These are phyloP conservation scores for Smutsia temminckii DNA, from an alignment of 2,797 vertebrate species.

Conservation along the genomic window DNA sequence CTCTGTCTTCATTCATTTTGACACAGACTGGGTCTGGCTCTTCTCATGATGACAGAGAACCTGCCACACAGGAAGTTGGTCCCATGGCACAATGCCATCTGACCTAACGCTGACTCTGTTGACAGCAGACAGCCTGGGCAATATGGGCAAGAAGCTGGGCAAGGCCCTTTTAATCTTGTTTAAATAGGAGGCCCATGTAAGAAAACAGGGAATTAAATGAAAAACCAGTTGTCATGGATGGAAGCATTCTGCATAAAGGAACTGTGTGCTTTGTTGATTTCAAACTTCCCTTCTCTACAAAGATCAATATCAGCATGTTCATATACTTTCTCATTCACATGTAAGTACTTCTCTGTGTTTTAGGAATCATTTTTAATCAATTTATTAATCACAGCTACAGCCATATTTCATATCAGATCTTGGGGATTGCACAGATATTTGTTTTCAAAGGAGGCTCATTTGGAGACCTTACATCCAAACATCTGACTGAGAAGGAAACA, in stretches of 20 bases:
- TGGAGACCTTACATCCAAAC: background rate
- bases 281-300: background rate
- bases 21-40: background rate
- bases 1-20: background rate
- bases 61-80: too few relatives aligned
- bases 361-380: background rate
- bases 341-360: background rate
- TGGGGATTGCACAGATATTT: background rate
- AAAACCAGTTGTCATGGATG: background rate
- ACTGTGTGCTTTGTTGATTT: background rate
- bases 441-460: too few relatives aligned
- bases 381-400: background rate
- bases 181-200: background rate
- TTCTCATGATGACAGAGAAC: too few relatives aligned
- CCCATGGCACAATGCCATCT: accelerated
- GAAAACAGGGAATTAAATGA: background rate
- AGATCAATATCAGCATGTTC: accelerated
- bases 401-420: background rate
- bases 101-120: background rate
- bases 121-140: background rate
- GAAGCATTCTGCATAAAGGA: background rate
- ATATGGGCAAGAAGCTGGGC: too few relatives aligned
- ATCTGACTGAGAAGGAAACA: background rate
- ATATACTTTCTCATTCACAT: accelerated
- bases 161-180: background rate